Evolutionary conservation across 2,113 vertebrate species (phyloP), one percentile per base, ranked within the genome.

Genomic region (Setophaga kirtlandii): DNA sequence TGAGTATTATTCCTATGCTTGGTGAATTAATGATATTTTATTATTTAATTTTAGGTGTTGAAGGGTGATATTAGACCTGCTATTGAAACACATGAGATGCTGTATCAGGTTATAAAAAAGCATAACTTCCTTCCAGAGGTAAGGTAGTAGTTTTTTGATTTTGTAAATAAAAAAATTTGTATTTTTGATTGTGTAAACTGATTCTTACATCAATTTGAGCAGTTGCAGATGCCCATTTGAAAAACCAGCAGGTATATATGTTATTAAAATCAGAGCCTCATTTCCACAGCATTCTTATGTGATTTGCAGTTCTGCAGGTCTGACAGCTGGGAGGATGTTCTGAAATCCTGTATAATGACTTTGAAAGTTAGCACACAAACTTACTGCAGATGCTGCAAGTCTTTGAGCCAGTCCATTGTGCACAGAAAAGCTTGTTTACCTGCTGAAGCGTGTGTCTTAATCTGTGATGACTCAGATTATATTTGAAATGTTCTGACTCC

Each of bases 81-180:
- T 84, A 99, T 99, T 89, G 99, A 99, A 98, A 99, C 99, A 80
- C 99, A 99, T 76, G 99, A 99, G 98, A 99, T 99, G 99, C 96
- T 99, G 42, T 99, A 99, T 97, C 99, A 99, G 96, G 99, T 99
- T 88, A 99, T 99, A 95, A 99, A 99, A 97, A 99, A 99, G 93
- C 99, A 99, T 97, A 99, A 99, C 97, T 99, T 99, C 92, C 98
- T 99, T 84, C 99, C 99, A 41, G 99, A 99, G 99, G 99, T 99
- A 98, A 98, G 95, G 13, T 37, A 27, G 33, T 77, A 24, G 68
- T 60, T 78, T 74, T 56, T 82, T 64, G 4, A n/a, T 62, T 2
- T 2, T 83, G 15, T 85, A 39, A 85, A 74, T 47, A 6, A 47
- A 33, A 33, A 56, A 37, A 21, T 22, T 21, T 58, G 2, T 17